Base-by-base conservation (phyloP, 2,888 invertebrate species). In the Luperina testacea region DNA sequence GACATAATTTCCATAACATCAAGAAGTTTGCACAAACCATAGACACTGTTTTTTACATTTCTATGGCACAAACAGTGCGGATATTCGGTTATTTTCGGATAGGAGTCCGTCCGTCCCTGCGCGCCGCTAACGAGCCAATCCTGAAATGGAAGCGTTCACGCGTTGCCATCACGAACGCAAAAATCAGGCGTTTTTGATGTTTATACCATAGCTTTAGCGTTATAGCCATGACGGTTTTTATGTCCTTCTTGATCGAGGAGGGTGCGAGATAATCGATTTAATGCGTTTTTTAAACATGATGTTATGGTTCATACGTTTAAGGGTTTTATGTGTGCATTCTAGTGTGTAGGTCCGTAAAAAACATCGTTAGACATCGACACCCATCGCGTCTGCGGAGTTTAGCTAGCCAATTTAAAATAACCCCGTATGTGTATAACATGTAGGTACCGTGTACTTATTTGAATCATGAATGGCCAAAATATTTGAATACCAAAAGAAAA, bases 111-210 rank as follows among this genome's bases (percentile, higher is more conserved):
- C 72, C 79, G 65, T 79, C 78, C 77, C 59, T 11, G 61, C n/a
- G 59, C 65, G 73, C 69, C 57, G 77, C 78, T 85, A 88, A 88
- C 88, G 82, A 89, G 75, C 80, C 83, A 87, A 87, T 87, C 84
- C 81, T 74, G 72, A 87, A 88, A 87, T 87, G 83, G 82, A 79
- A 74, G 81, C 88, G 72, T 81, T 89, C 88, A 86, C 74, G 88
- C 80, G 86, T 81, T 64, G 68, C 79, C 76, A 75, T 84, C 89
- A 89, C 82, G 82, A 82, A 81, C 78, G 72, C 88, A 83, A 86
- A 85, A 88, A 87, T 89, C 84, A 80, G 79, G 59, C 75, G 32
- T 80, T 89, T 86, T 81, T 83, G 77, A 87, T 83, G 78, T 86
- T 88, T 70, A 84, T 83, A 69, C 79, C 72, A 67, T 67, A 75